phyloP scores from a whole-genome alignment of 2,888 invertebrate species.

The Apamea crenata region DNA sequence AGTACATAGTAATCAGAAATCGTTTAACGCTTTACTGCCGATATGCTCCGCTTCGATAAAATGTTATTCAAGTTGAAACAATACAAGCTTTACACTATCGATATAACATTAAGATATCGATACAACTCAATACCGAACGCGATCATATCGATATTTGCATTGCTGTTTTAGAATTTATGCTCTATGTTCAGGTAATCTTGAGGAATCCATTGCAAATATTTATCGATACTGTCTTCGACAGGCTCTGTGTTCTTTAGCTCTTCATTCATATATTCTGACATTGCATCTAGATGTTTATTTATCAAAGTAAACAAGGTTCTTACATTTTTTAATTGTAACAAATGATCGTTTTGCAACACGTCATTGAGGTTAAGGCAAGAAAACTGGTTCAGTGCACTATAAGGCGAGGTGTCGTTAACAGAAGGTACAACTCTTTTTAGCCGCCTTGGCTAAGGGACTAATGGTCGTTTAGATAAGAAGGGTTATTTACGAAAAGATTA shows the following conservation, averaged over 20 bases:
- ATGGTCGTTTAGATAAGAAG: constrained; percentile 38
- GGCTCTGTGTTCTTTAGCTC: no score
- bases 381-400: constrained; percentile 57
- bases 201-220: neutral
- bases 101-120: constrained; percentile 31
- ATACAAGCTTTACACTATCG: constrained; percentile 34
- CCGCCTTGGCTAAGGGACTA: constrained; percentile 31
- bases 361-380: constrained; percentile 62
- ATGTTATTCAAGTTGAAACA: constrained; percentile 42
- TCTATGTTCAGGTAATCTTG: constrained; percentile 18
- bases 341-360: constrained; percentile 53
- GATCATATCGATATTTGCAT: constrained; percentile 29
- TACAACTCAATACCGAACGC: constrained; percentile 32
- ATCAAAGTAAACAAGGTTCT: constrained; percentile 30
- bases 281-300: constrained; percentile 4
- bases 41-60: constrained; percentile 42
- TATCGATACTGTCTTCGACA: neutral
- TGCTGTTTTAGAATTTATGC: constrained; percentile 1
- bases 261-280: neutral
- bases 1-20: constrained; percentile 5
- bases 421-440: constrained; percentile 45
- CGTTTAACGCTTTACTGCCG: constrained; percentile 11
- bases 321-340: constrained; percentile 50
- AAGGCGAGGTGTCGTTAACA: constrained; percentile 51
- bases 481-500: constrained; percentile 32